phyloP scores from a whole-genome alignment of 2,888 invertebrate species.

The Coelinius sp. region DNA sequence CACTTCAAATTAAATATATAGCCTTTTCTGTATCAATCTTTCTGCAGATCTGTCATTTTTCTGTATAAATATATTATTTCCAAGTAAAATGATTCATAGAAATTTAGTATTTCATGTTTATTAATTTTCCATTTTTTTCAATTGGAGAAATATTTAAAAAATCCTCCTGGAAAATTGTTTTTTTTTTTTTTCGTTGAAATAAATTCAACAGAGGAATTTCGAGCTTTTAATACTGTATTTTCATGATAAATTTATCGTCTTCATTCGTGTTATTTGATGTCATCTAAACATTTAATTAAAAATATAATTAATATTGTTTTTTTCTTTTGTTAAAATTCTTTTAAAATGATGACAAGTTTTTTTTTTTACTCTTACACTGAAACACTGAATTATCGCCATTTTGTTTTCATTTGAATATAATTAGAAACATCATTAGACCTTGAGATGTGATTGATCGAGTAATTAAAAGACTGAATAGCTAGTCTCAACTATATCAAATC shows the following conservation, averaged over 20 bases:
- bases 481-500: not conserved
- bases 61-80: constrained; percentile 65
- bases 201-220: not conserved
- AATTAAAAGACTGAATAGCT: not conserved
- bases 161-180: not conserved
- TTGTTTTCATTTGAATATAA: constrained; percentile 35
- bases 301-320: constrained; percentile 39
- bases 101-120: not conserved
- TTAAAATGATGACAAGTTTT: constrained; percentile 15
- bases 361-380: not conserved
- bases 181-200: not conserved
- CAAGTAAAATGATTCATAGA: constrained; percentile 39
- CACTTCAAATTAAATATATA: constrained; percentile 56
- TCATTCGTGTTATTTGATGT: constrained; percentile 6
- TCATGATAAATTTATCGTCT: constrained; percentile 11
- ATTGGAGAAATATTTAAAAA: constrained; percentile 12
- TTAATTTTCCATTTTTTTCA: constrained; percentile 27
- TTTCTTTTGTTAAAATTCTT: constrained; percentile 17
- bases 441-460: not conserved
- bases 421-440: constrained; percentile 18
- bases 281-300: constrained; percentile 19
- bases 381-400: constrained; percentile 49
- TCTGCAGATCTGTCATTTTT: constrained; percentile 52
- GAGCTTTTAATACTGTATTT: constrained; percentile 20
- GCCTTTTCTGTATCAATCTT: constrained; percentile 50